Evolutionary conservation across 2,113 vertebrate genomes (phyloP), one percentile per base, ranked within the genome.

Genomic region (Leptobrachium leishanense): DNA sequence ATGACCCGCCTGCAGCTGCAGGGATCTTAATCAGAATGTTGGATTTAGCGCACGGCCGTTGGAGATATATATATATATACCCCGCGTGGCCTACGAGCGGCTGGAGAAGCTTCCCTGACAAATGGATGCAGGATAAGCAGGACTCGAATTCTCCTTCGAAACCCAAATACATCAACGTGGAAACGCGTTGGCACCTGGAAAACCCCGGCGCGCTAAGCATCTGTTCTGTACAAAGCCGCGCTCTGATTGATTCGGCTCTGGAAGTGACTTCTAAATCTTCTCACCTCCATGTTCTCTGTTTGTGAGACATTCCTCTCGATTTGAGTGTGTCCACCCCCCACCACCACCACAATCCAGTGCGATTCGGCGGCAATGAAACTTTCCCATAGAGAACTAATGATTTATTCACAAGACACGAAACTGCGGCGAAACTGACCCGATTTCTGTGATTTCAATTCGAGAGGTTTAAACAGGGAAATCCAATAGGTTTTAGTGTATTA

Each of bases 241-340:
- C 74, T 7, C 39, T 76, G 74, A 67, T 67, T 67, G 63, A 76
- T 67, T 41, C 63, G 12, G 4, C 43, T 75, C 73, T 67, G 74
- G 55, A 43, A 62, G 20, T 3, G n/a, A 41, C 41, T 63, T 46
- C 40, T 55, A 76, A 67, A 76, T 76, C 44, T 15, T 66, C 64
- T 2, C 65, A 12, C 50, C n/a, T 50, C 46, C 8, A 4, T 5
- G 46, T 50, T 50, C 46, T 50, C 46, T 50, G 46, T 50, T 50
- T 69, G 43, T n/a, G n/a, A 67, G 42, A 7, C 68, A 13, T 46
- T 46, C 46, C 15, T 2, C 20, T 31, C 20, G 20, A 31, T 31
- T 31, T 31, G 20, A 31, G 20, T 31, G 20, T 31, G 20, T 31
- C 20, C 20, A 31, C 20, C 20, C 20, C 20, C 20, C 20, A 31